Evolutionary conservation across 2,888 invertebrate species (phyloP), one percentile per base, ranked within the genome.

Genomic region (Epistrophe eligans): DNA sequence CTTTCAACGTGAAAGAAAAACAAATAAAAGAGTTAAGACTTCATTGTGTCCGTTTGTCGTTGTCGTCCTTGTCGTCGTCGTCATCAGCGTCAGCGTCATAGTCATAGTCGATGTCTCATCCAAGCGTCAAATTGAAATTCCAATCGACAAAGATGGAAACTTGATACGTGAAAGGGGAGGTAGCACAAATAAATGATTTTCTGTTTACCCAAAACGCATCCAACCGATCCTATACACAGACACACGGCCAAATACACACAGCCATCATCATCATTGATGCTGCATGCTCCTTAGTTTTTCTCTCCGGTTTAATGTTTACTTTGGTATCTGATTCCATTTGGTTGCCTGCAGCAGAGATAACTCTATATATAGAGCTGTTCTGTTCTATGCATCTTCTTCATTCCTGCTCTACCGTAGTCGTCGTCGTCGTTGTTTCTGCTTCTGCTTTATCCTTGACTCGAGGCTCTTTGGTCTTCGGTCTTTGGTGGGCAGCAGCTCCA

Each of bases 51-150:
- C 71, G 17, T 57, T 43, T 24, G 13, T 28, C 13, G 19, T 7
- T 45, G 35, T 7, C 11, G 17, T 4, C 45, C n/a, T n/a, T n/a
- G 35, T 38, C 28, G n/a, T 58, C 17, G 58, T 38, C 58, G 5
- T 17, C 45, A 38, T 40, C 28, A 24, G 58, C 11, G 38, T 38
- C 58, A 11, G 17, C 2, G 13, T 32, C 55, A 17, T 17, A 5
- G 10, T 43, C 3, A 40, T 57, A 40, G 48, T 55, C 13, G 55
- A 60, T 38, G 32, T 67, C 58, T 58, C 62, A 73, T 73, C 64
- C 55, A 58, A 73, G 81, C 62, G 71, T 87, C 77, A 82, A 79
- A 82, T 82, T 79, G 74, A 70, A 87, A 87, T 79, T 82, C 66
- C 79, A 79, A 71, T 76, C 71, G 64, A 45, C 70, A 57, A 62